Base-by-base conservation (phyloP, 2,888 invertebrate genomes). In the Chirona hameri region DNA sequence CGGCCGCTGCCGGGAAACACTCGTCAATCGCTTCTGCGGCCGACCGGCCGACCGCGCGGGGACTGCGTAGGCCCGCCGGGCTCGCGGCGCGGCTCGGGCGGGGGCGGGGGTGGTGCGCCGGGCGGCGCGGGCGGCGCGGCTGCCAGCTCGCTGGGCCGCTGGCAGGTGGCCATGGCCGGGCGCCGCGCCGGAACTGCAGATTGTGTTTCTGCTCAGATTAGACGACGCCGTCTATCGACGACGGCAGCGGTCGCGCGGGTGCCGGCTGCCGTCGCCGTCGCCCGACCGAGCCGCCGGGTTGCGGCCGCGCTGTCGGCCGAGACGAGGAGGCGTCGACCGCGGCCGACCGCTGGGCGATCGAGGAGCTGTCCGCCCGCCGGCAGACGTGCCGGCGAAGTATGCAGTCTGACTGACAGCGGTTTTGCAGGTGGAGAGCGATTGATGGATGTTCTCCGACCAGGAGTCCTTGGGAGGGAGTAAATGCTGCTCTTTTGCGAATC, bases 161-260 rank as follows among this genome's bases (percentile, higher is more conserved):
- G 65, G n/a, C 65, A 65, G 65, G 27, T 65, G 65, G n/a, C 65
- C 60, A 60, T 24, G 27, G 27, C 65, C 65, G 65, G 65, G 9
- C 65, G 65, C 27, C 27, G 65, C 65, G 65, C 65, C 65, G 65
- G 65, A 65, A 65, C 65, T 65, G 65, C 15, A 72, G 72, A 72
- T 72, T 72, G 29, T 72, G 72, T 72, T 72, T 72, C 72, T 72
- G 72, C 72, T 72, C 72, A 72, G 72, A 31, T 72, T 72, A 72
- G 72, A 72, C 72, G 72, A 27, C 31, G 31, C 18, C 69, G 69
- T 9, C 27, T 69, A 69, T 69, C 65, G 27, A 27, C 65, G 27
- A 27, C 60, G 0, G 18, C 55, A 18, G 55, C 55, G 55, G 15
- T 18, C 15, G 55, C 55, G 18, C 55, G 14, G 2, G 15, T 55